phyloP scores from a whole-genome alignment of 1,140 invertebrate species.

The Euborellia annulipes region DNA sequence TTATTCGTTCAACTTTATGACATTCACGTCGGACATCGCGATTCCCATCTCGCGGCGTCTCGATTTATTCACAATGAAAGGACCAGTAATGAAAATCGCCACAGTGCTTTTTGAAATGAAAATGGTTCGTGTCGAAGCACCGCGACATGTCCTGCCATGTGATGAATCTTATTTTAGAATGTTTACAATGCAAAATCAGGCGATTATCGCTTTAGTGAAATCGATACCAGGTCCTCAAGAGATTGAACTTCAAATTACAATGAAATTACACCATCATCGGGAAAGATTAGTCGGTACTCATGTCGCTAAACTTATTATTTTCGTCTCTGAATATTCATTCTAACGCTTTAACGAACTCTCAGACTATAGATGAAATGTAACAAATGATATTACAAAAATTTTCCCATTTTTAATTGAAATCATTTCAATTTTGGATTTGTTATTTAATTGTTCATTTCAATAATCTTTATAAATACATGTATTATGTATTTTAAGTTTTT shows the following conservation, averaged over 20 bases:
- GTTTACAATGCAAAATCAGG: slow-evolving; percentile 41
- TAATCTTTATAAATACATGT: no score
- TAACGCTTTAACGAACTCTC: no score
- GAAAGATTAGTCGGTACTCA: slow-evolving; percentile 56
- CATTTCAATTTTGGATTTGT: no score
- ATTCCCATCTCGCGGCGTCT: slow-evolving; percentile 48
- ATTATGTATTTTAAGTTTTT: no score
- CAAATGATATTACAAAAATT: no score
- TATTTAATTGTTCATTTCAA: no score
- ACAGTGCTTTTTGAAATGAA: slow-evolving; percentile 59
- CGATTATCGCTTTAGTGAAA: slow-evolving; percentile 50
- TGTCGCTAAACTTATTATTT: slow-evolving; percentile 67
- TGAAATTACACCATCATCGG: slow-evolving; percentile 61
- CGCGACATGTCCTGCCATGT: slow-evolving; percentile 38
- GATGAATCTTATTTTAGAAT: slow-evolving; percentile 50
- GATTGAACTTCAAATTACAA: slow-evolving; percentile 67
- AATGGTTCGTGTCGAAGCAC: slow-evolving; percentile 43
- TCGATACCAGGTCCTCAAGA: slow-evolving; percentile 73
- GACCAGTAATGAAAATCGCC: slow-evolving; percentile 45
- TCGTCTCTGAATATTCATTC: slow-evolving; percentile 70
- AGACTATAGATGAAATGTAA: no score
- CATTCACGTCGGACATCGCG: slow-evolving; percentile 67
- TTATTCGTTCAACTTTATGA: slow-evolving; percentile 82
- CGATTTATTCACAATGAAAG: slow-evolving; percentile 73
- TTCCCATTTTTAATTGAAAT: no score